Base-by-base conservation (phyloP, 1,140 invertebrate genomes). In the Philotrypesis tridentata region DNA sequence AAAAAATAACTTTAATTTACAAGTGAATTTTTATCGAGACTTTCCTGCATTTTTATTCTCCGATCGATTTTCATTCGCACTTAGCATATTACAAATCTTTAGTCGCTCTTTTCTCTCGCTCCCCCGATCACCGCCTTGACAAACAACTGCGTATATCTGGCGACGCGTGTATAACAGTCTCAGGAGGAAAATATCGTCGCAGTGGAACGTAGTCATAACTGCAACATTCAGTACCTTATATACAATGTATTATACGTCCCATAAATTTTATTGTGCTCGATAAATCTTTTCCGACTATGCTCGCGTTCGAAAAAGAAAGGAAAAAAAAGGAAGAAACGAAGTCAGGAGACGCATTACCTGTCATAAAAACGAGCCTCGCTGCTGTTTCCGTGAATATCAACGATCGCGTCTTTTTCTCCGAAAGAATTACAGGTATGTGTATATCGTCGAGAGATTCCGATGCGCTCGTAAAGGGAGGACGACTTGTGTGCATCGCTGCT, bases 361-460 rank as follows among this genome's bases (percentile, higher is more conserved):
- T 60, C 72, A n/a, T 74, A 74, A 55, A 74, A 37, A 29, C 37
- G 23, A 72, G 9, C n/a, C 68, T 11, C 61, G 61, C n/a, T 25
- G 6, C 33, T 71, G 17, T 60, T 55, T 23, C 23, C 63, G 63
- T 21, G 71, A 55, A 60, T 73, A 73, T 55, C 72, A 33, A 60
- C 8, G 48, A 33, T 25, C 17, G 27, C 27, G 21, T 55, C 7
- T 17, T 55, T 11, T 25, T 60, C 72, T 55, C 1, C 3, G 23
- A 43, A 74, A 74, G 43, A 74, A 74, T 74, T 74, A 74, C 9
- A 37, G 9, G 72, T 74, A 74, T 37, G 33, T 37, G 33, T n/a
- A 9, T 37, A 37, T 37, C 43, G n/a, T n/a, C n/a, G n/a, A 73
- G 27, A 23, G 11, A 65, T 55, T 29, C 14, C 43, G 12, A 60